Conservation (phyloP, 2,888 invertebrate species). For the Quadriops clusia region DNA sequence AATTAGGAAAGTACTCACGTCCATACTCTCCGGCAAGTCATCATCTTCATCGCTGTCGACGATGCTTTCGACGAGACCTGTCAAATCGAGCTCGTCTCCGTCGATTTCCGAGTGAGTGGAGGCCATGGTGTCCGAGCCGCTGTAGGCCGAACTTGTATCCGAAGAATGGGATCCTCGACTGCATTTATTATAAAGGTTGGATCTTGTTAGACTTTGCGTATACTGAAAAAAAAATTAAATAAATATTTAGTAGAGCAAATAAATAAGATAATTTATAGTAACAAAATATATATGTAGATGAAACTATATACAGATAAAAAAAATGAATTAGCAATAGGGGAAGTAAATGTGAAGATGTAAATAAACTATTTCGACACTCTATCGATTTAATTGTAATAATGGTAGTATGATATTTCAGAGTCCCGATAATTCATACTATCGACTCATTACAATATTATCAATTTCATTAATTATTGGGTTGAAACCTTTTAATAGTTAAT, state of each 20-base stretch:
- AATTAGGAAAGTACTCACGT: constrained; percentile 41
- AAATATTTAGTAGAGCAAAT: neutral
- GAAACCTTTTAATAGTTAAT: no score
- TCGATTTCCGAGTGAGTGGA: constrained; percentile 77
- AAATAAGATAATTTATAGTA: constrained; percentile 4
- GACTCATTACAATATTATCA: no score
- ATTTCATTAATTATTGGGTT: no score
- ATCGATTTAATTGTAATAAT: no score
- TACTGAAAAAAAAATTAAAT: constrained; percentile 26
- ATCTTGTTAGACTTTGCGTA: constrained; percentile 35
- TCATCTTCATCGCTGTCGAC: constrained; percentile 95
- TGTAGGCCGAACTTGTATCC: constrained; percentile 93
- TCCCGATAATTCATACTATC: no score
- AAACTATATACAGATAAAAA: no score
- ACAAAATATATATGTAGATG: no score
- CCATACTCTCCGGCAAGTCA: constrained; percentile 83
- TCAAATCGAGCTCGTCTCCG: constrained; percentile 76
- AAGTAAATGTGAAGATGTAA: no score
- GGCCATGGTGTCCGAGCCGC: constrained; percentile 93
- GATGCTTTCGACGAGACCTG: constrained; percentile 88
- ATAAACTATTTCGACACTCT: no score
- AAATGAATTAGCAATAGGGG: no score
- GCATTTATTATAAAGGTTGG: constrained; percentile 75
- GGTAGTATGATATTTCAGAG: no score
- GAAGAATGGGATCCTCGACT: constrained; percentile 77